Base-by-base conservation (phyloP, 2,113 vertebrate genomes). In the Petaurus breviceps region DNA sequence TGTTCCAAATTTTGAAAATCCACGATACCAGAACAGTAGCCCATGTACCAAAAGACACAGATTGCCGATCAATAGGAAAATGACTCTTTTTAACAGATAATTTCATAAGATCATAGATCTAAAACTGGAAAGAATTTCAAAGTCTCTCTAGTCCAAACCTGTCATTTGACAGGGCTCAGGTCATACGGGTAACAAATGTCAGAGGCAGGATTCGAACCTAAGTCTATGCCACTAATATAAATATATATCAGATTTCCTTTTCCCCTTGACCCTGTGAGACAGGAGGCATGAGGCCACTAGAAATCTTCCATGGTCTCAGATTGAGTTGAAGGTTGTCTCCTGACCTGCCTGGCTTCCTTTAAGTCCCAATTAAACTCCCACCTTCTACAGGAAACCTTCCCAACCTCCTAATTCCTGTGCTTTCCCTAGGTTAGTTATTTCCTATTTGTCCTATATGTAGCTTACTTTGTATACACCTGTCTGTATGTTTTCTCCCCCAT, bases 1-100 rank as follows among this genome's bases (percentile, higher is more conserved):
- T 95, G n/a, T 89, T 93, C 90, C 12, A 25, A 54, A 91, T 61
- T 92, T 95, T 93, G 46, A 94, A 95, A 37, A 46, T 90, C 28
- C 92, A 54, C 89, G 49, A 51, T 92, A 92, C 50, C 43, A 92
- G 55, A 12, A 3, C 54, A 89, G 16, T 91, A 37, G 7, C 46
- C 28, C 55, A n/a, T 10, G 28, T 9, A 16, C 31, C 92, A 46
- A 95, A 37, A n/a, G 28, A 90, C 12, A 92, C 1, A 47, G 6
- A 57, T 84, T 53, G 92, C 51, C 24, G 31, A 52, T 53, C 54
- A 0, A 91, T 57, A 37, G 95, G 43, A 92, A 95, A 90, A 84
- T 89, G 26, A 95, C 95, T 53, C 25, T 84, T 77, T 54, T 57
- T n/a, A 77, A 90, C 1, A 37, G 4, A 46, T 54, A 93, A 68